phyloP scores from a whole-genome alignment of 2,797 vertebrate species.

The Decapterus maruadsi region DNA sequence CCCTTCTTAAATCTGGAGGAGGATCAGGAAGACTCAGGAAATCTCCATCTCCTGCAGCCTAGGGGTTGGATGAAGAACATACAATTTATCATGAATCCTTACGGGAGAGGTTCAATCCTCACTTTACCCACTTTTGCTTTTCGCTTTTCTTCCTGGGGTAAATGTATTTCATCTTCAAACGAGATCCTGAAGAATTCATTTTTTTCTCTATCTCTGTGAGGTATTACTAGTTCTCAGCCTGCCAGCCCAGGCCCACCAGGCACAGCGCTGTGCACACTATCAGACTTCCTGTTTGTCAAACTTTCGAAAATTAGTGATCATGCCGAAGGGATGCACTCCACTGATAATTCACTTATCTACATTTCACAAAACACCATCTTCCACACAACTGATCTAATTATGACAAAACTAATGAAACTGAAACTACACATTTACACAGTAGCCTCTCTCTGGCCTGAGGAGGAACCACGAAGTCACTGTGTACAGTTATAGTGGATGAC shows the following conservation, averaged over 20 bases:
- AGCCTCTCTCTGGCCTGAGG: background rate
- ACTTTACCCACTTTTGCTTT: background rate
- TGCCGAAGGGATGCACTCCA: background rate
- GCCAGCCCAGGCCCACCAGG: background rate
- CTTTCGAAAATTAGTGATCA: background rate
- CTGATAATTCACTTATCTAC: background rate
- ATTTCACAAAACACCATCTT: background rate
- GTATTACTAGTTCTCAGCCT: background rate
- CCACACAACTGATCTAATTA: background rate
- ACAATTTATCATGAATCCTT: background rate
- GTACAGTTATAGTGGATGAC: background rate
- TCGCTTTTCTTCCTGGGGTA: background rate
- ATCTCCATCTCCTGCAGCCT: background rate
- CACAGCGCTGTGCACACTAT: background rate
- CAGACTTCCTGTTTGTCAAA: background rate
- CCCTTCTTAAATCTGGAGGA: background rate
- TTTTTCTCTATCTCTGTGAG: background rate
- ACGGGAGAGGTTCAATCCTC: background rate
- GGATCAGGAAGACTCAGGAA: background rate
- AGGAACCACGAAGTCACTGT: background rate
- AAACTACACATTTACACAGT: background rate
- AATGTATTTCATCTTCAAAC: slow-evolving; percentile 5
- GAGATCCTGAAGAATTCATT: background rate
- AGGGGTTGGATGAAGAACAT: background rate
- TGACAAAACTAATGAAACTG: background rate